phyloP scores from a whole-genome alignment of 2,797 vertebrate genomes.

The Mareca penelope region DNA sequence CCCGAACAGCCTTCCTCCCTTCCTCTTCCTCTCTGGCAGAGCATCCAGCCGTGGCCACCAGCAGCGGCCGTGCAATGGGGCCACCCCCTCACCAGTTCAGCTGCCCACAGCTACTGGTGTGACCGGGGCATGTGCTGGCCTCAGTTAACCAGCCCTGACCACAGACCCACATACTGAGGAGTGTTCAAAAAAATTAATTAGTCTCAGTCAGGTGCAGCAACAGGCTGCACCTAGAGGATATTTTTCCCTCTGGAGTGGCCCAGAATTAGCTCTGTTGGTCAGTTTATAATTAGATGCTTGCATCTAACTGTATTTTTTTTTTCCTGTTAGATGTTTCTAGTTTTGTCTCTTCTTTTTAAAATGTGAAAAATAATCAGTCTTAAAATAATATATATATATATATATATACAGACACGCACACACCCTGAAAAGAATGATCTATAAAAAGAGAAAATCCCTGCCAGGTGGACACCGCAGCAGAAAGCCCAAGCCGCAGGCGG shows the following conservation, averaged over 20 bases:
- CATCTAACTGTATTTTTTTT: slow-evolving; percentile 36
- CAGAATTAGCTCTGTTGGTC: slow-evolving; percentile 11
- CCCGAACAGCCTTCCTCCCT: background rate
- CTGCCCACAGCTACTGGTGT: background rate
- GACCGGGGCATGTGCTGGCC: background rate
- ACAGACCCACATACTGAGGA: accelerated
- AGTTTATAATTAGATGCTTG: slow-evolving; percentile 18
- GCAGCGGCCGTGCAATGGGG: accelerated
- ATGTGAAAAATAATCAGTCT: slow-evolving; percentile 29
- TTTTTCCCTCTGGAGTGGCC: background rate
- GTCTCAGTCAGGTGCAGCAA: background rate
- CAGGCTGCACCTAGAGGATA: background rate
- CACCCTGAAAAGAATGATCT: background rate
- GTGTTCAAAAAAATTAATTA: background rate
- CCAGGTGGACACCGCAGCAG: background rate
- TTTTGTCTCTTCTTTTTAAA: slow-evolving; percentile 29
- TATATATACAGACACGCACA: background rate
- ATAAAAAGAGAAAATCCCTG: slow-evolving; percentile 51
- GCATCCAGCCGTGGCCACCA: background rate
- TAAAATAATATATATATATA: slow-evolving; percentile 4
- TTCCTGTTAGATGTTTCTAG: slow-evolving; percentile 45
- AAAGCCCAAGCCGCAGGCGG: background rate
- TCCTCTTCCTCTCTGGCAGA: background rate
- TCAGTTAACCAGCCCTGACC: accelerated
- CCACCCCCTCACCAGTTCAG: background rate